Evolutionary conservation across 1,140 invertebrate species (phyloP), one percentile per base, ranked within the genome.

Genomic region (Nasonia giraulti): DNA sequence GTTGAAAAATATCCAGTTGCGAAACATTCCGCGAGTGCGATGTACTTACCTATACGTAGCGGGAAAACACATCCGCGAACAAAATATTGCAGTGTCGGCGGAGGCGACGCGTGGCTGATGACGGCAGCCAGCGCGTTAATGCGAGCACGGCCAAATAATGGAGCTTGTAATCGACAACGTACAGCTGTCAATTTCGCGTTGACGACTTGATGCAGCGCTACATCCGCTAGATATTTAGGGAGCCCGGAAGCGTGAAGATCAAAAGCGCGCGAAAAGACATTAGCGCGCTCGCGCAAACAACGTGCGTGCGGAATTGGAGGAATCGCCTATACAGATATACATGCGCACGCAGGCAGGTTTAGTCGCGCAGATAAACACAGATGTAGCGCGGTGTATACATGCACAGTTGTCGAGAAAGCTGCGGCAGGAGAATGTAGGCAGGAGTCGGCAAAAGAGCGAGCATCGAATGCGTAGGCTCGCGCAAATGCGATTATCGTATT

Each of bases 401-500:
- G 17, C 11, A 55, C 50, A 4, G 50, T 55, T 55, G 4, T 2
- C 68, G 27, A 71, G 68, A 11, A 71, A 37, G 33, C 33, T 37
- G 33, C 33, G 74, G 20, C 37, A n/a, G 40, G 74, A 47, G 71
- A 27, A 27, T 27, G 27, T 27, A 27, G 74, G 20, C 37, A n/a
- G 40, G 74, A 47, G 71, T 6, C 33, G 27, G 33, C 17, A 7
- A 3, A 37, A 33, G 8, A 17, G 4, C 50, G 50, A 55, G 40
- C 40, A n/a, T 23, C 68, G 68, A 14, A 69, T 27, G 37, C 37
- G 31, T 3, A 7, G 37, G 20, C 40, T 50, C n/a, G 1, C 4
- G 75, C 17, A 77, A 81, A 81, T 82, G 37, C 69, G 80, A 82
- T 74, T 74, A 74, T 55, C 80, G 80, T 55, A 50, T 74, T 20